A percentile compares a stretch with the other conserved stretches of the same genome.
phyloP scores from a whole-genome alignment of 2,113 vertebrate species.

The Pomatorhinus ruficollis region DNA sequence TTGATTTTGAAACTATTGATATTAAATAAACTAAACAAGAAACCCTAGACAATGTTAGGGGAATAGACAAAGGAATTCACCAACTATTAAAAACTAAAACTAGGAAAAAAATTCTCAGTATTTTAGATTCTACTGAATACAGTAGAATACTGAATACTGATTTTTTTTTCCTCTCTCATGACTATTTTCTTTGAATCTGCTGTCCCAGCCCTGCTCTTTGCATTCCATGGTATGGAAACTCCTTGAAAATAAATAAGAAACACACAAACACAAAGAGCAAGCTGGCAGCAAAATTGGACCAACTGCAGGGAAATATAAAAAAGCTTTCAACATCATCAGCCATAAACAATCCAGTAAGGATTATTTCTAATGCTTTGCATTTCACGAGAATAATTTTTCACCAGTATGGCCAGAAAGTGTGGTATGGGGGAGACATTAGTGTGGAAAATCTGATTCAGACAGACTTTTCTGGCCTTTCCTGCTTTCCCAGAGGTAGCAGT shows the following conservation, averaged over 20 bases:
- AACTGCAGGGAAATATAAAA: neutral
- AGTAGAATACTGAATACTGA: neutral
- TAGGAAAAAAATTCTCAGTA: neutral
- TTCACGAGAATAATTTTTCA: neutral
- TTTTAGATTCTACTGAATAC: neutral
- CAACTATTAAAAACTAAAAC: neutral
- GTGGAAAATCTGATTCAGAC: neutral
- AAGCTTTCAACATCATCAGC: neutral
- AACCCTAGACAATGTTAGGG: neutral
- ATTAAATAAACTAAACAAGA: neutral
- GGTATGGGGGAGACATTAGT: neutral
- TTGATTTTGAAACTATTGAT: neutral
- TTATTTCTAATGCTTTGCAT: conserved; percentile 7
- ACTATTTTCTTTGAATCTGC: neutral
- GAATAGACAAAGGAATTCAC: neutral
- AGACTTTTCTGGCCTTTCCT: neutral
- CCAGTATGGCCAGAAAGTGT: neutral
- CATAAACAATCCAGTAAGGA: conserved; percentile 7
- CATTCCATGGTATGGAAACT: conserved; percentile 11
- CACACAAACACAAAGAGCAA: neutral
- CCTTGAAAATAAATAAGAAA: conserved; percentile 4
- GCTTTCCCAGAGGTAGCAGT: neutral
- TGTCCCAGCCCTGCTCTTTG: neutral
- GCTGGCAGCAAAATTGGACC: neutral
- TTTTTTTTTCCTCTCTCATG: neutral